phyloP scores from a whole-genome alignment of 2,113 vertebrate species.

The Petroica traversi region DNA sequence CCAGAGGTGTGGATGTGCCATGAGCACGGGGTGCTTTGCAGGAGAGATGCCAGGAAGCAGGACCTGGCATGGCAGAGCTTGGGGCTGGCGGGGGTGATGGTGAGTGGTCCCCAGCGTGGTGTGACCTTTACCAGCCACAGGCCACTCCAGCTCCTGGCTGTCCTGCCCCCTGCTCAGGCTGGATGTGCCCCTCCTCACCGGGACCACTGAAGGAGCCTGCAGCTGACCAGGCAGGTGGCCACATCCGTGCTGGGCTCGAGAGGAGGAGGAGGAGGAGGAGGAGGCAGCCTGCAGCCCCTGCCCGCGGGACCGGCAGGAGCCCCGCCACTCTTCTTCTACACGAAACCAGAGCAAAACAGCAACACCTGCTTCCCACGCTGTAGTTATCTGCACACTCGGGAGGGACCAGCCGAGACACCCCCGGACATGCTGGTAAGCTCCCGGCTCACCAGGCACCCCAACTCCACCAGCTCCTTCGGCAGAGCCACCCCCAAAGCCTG shows the following conservation, averaged over 20 bases:
- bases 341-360: background rate
- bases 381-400: background rate
- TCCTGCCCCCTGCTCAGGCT: background rate
- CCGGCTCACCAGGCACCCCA: background rate
- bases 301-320: background rate
- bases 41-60: background rate
- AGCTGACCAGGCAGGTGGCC: background rate
- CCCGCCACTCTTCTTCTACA: background rate
- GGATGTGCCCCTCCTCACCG: background rate
- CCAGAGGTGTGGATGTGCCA: background rate
- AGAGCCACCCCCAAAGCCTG: background rate
- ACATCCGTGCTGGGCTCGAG: background rate
- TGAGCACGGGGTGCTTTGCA: background rate
- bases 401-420: background rate
- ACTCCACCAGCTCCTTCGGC: background rate
- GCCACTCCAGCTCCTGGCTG: background rate
- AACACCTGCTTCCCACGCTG: slow-evolving; percentile 41
- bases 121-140: background rate
- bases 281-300: background rate
- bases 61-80: background rate
- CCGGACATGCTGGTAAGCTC: background rate
- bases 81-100: fast-evolving
- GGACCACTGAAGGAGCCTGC: background rate
- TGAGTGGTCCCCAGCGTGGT: fast-evolving
- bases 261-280: background rate